Evolutionary conservation across 2,888 invertebrate species (phyloP), one percentile per base, ranked within the genome.

Genomic region (Rhopalosiphum nymphaeae): DNA sequence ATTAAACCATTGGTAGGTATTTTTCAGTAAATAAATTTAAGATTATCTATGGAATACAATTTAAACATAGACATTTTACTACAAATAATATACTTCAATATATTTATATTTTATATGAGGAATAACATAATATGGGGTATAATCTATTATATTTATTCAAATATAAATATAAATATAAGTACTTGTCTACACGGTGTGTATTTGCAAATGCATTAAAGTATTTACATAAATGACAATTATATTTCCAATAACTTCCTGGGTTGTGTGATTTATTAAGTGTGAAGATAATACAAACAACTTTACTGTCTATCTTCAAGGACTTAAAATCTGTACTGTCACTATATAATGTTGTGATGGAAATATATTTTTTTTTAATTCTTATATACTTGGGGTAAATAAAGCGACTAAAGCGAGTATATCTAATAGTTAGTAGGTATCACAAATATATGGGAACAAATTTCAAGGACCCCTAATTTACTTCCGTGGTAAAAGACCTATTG

Each of bases 271-370:
- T 88, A 92, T 92, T 53, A 88, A 49, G 88, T 53, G 67, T 53
- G 92, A 92, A 86, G 86, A 46, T 53, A 92, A 88, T 92, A 92
- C 36, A 67, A 92, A 87, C 87, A 25, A 88, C 92, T 61, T 92
- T 88, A 46, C 16, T 11, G 46, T 46, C 29, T 61, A 36, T 53
- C 29, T 92, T 92, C 92, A 92, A 92, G 92, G 92, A 88, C 88
- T 88, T 42, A 26, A 92, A 92, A 92, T 92, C 42, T 53, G 67
- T 88, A 53, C 49, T 88, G 44, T 92, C 92, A 78, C 67, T 53
- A 5, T n/a, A 53, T 53, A n/a, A 49, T 67, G 61, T 67, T 88
- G 25, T 25, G 29, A n/a, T 42, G 49, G 61, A 91, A 49, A 88
- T 42, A 42, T 42, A 46, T 88, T 42, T 53, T 49, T n/a, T 21